Base-by-base conservation (phyloP, 2,888 invertebrate species). In the Sinodicranocentrus sp. region DNA sequence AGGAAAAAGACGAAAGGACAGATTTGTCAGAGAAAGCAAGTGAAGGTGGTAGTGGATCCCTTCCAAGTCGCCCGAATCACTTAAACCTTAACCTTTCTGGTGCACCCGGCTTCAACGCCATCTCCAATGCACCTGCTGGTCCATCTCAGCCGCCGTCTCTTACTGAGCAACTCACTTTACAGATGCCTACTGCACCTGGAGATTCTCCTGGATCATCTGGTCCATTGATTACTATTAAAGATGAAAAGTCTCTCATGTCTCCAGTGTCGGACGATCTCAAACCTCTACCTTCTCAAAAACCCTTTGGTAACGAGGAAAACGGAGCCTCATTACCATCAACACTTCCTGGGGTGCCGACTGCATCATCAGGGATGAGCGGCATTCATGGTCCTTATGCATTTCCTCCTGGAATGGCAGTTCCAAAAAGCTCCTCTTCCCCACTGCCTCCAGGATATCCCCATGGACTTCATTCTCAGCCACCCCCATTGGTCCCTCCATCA, bases 211-310 rank as follows among this genome's bases (percentile, higher is more conserved):
- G 73, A 33, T 68, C 75, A 2, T 67, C 82, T 17, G 85, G 65
- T 59, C 80, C 86, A 19, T 71, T 88, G 3, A 88, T 88, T 59
- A 87, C 84, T 26, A 87, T 88, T 59, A 88, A 87, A 67, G 87
- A 87, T 83, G 86, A 88, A 70, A 88, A 88, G 75, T 85, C 87
- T 80, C 85, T 88, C n/a, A 85, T 88, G 87, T 88, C 88, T 65
- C 88, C 88, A 54, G 71, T 84, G 28, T 82, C 67, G 33, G 87
- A 88, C 84, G 87, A 87, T 87, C 87, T 88, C 87, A 86, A 85
- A 79, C 85, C 76, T 33, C n/a, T 73, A 65, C 28, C 75, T n/a
- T 73, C 67, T 23, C 83, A 83, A 43, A 78, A 84, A 48, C 71
- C 82, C n/a, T 82, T 76, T 52, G 48, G 72, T 44, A 65, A 33